A percentile compares a stretch with the other conserved stretches of the same genome.
phyloP scores from a whole-genome alignment of 2,888 invertebrate genomes.

The Chirona hameri region DNA sequence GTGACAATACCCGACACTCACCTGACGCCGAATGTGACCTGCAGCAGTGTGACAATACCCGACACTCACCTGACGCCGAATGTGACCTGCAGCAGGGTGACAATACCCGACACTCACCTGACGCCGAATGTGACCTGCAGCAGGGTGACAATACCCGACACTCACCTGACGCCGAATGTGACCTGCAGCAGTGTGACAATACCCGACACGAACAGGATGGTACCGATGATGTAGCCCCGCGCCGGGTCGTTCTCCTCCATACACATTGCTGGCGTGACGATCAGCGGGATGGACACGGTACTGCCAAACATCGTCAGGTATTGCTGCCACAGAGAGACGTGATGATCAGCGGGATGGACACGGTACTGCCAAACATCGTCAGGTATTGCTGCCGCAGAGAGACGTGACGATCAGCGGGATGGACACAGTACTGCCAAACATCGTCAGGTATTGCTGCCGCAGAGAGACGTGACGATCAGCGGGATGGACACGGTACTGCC shows the following conservation, averaged over 20 bases:
- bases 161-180: slow-evolving; percentile 65
- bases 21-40: too few relatives aligned
- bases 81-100: too few relatives aligned
- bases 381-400: not conserved
- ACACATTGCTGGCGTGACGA: slow-evolving; percentile 41
- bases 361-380: slow-evolving; percentile 41
- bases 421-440: slow-evolving; percentile 41
- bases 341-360: slow-evolving; percentile 36
- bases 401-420: slow-evolving; percentile 42
- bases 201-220: slow-evolving; percentile 79
- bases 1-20: too few relatives aligned
- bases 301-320: slow-evolving; percentile 42
- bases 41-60: too few relatives aligned
- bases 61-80: too few relatives aligned
- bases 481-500: slow-evolving; percentile 40
- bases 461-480: not conserved
- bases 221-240: slow-evolving; percentile 70
- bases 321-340: slow-evolving; percentile 38
- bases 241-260: slow-evolving; percentile 62
- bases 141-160: slow-evolving; percentile 59
- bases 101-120: too few relatives aligned
- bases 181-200: slow-evolving; percentile 69
- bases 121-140: slow-evolving; percentile 44
- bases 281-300: slow-evolving; percentile 41
- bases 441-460: slow-evolving; percentile 42